A percentile compares a stretch with the other conserved stretches of the same genome.
Conservation (phyloP, 1,140 invertebrate species). For the Sesamia nonagrioides region DNA sequence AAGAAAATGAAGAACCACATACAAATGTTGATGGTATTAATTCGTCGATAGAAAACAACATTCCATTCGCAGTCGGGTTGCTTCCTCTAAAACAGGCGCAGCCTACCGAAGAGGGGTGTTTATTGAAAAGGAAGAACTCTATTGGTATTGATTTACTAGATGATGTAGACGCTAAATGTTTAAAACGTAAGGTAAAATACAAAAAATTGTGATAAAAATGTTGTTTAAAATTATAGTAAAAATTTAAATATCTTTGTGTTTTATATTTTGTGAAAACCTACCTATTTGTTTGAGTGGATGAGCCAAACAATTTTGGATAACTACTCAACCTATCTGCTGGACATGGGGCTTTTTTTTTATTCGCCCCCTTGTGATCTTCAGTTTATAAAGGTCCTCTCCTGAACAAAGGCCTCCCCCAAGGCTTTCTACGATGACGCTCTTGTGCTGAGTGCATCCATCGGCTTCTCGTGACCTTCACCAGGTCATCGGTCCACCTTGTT, state of each 20-base stretch:
- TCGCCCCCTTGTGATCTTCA: no score
- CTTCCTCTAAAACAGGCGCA: conserved; percentile 74
- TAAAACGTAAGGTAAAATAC: conserved; percentile 81
- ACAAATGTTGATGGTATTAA: conserved; percentile 49
- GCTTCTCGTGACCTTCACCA: no score
- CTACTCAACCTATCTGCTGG: no score
- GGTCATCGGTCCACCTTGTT: no score
- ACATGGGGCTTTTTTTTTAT: no score
- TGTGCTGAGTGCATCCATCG: no score
- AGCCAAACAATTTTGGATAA: no score
- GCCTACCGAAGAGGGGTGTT: conserved; percentile 60
- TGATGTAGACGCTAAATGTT: conserved; percentile 75
- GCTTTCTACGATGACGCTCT: no score
- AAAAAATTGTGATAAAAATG: conserved; percentile 66
- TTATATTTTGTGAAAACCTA: background rate
- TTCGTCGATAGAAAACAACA: conserved; percentile 68
- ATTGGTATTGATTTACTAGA: conserved; percentile 64
- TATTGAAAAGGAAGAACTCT: conserved; percentile 72
- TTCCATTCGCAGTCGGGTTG: conserved; percentile 80
- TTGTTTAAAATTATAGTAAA: background rate
- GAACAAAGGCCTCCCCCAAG: no score
- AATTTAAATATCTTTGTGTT: background rate
- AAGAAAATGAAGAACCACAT: conserved; percentile 55
- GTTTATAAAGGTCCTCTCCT: no score
- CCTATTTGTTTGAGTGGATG: no score